Evolutionary conservation across 2,888 invertebrate species (phyloP).

Genomic region (Arctia plantaginis): DNA sequence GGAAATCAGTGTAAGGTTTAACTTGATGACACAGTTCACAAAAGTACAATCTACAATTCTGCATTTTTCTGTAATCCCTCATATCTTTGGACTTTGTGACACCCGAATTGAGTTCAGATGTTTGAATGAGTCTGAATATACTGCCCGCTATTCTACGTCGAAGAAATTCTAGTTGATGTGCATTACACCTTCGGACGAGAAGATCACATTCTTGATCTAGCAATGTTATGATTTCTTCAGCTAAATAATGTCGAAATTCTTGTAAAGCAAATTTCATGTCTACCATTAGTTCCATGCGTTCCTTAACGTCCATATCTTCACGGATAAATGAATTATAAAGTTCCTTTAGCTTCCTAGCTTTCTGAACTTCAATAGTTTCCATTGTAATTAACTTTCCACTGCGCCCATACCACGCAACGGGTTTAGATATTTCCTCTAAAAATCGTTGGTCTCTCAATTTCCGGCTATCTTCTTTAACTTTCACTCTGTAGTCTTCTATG

Average conservation of each 20-base stretch:
- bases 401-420: conserved; percentile 91
- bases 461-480: conserved; percentile 87
- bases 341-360: conserved; percentile 91
- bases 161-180: conserved; percentile 87
- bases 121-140: conserved; percentile 86
- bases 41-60: conserved; percentile 72
- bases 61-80: conserved; percentile 77
- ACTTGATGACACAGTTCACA: conserved; percentile 90
- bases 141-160: conserved; percentile 88
- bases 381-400: conserved; percentile 90
- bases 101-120: conserved; percentile 86
- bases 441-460: conserved; percentile 88
- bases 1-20: conserved; percentile 87
- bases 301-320: conserved; percentile 86
- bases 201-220: conserved; percentile 91
- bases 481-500: conserved; percentile 89
- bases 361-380: conserved; percentile 93
- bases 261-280: conserved; percentile 90
- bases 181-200: conserved; percentile 87
- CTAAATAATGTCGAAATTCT: conserved; percentile 85
- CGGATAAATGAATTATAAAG: conserved; percentile 90
- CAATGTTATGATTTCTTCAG: conserved; percentile 87
- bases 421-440: conserved; percentile 89
- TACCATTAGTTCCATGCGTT: conserved; percentile 90
- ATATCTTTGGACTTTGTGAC: conserved; percentile 83